Evolutionary conservation across 2,888 invertebrate species (phyloP).

Genomic region (Mayetiola destructor): DNA sequence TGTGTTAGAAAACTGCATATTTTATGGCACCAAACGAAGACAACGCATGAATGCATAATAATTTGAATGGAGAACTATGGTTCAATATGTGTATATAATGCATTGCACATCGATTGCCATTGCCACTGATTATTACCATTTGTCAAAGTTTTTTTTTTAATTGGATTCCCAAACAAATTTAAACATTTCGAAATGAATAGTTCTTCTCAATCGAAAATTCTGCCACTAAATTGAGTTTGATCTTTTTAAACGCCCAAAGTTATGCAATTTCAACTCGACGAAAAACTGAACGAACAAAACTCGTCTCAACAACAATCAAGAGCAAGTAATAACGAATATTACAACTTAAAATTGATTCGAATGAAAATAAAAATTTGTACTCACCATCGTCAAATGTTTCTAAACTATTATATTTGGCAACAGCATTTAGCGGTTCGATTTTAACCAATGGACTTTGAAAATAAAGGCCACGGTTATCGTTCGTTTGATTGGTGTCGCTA

Average conservation of each 20-base stretch:
- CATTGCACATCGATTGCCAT: too few species aligned
- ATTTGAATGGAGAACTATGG: too few species aligned
- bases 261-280: neutral
- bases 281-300: neutral
- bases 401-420: conserved; percentile 22
- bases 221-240: too few species aligned
- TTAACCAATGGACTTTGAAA: conserved; percentile 25
- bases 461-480: conserved; percentile 18
- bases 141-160: too few species aligned
- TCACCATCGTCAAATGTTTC: conserved; percentile 23
- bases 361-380: conserved; percentile 15
- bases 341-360: neutral
- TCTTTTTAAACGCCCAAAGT: conserved; percentile 6
- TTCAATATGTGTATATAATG: too few species aligned
- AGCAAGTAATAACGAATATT: neutral
- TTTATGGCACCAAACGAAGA: too few species aligned
- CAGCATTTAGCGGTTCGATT: conserved; percentile 21
- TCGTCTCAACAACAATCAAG: neutral
- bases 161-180: too few species aligned
- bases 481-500: conserved; percentile 17
- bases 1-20: too few species aligned
- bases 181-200: too few species aligned
- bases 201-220: too few species aligned
- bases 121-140: too few species aligned
- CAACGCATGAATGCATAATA: too few species aligned